Percentiles rank a stretch among this genome's conserved stretches.
Conservation (phyloP, 2,113 vertebrate species). For the Oncorhynchus kisutch region DNA sequence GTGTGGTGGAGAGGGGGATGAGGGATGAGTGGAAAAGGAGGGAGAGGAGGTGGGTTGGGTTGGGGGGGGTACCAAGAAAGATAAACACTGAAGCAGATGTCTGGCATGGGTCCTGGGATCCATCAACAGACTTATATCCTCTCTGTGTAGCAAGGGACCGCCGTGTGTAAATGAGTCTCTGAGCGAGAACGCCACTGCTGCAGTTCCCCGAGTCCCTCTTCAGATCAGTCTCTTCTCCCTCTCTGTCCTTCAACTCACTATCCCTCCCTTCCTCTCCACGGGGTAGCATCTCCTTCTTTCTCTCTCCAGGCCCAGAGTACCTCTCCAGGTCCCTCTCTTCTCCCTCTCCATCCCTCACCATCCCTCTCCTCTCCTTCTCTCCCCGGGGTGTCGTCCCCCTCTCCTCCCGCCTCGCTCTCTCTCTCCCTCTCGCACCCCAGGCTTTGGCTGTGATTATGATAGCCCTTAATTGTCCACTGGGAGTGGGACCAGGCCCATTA, state of each 20-base stretch:
- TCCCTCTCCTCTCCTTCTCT: neutral
- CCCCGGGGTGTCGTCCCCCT: neutral
- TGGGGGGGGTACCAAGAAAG: neutral
- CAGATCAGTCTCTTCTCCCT: constrained; percentile 2
- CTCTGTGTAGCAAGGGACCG: neutral
- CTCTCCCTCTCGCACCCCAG: neutral
- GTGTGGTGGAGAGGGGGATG: constrained; percentile 14
- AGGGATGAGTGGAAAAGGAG: constrained; percentile 30
- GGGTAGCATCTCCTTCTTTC: too few relatives aligned
- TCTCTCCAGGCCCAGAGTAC: neutral
- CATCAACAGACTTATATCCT: neutral
- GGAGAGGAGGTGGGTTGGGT: constrained; percentile 35
- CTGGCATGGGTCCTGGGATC: constrained; percentile 54
- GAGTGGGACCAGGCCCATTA: constrained; percentile 65
- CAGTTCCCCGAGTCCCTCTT: neutral
- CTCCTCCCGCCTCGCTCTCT: neutral
- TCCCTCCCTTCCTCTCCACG: neutral
- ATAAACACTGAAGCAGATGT: constrained; percentile 55
- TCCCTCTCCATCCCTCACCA: neutral
- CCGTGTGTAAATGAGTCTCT: neutral
- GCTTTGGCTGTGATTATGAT: constrained; percentile 43
- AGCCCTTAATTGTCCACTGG: constrained; percentile 53
- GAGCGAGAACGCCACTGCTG: neutral
- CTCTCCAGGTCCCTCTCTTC: neutral
- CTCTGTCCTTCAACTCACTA: neutral